Evolutionary conservation across 2,797 vertebrate genomes (phyloP), one percentile per base, ranked within the genome.

Genomic region (Trematomus bernacchii): DNA sequence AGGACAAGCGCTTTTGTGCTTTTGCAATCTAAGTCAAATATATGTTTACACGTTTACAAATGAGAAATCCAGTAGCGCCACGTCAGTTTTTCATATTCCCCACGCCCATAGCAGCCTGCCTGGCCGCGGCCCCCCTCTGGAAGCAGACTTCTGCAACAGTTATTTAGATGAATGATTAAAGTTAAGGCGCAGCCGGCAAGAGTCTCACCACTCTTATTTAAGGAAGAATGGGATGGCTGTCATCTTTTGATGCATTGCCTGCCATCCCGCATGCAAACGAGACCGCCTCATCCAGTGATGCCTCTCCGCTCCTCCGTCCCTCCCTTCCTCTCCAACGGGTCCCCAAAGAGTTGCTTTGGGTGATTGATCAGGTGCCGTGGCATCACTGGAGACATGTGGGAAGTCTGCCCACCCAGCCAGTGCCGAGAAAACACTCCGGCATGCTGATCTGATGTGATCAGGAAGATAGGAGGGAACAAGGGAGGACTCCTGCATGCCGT

Each of bases 91-190:
- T n/a, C 66, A 89, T 92, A 91, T 91, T 84, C 82, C 70, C 43
- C 57, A 51, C 27, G n/a, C 58, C 66, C 74, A 13, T 66, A 61
- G 77, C 83, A 57, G 79, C 66, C 71, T 46, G 80, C 76, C 83
- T 54, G 63, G 77, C 77, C 21, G 73, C 60, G 8, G 72, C 80
- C 72, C 67, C 27, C 74, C 77, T 76, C 73, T 61, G 40, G 74
- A 57, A 66, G 81, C 78, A 83, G 85, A 90, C 89, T 92, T 82
- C 85, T 91, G 92, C 89, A 88, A 87, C 89, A 92, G 88, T 95
- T 95, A 95, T 95, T 95, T 94, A 95, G 95, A 94, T 93, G 93
- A 94, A 96, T 95, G 95, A 96, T 95, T 95, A 94, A 95, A 95
- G 93, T 94, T 94, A 91, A 91, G 89, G 88, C 92, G 74, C 87